These are phyloP conservation scores for Aplidium turbinatum DNA, from an alignment of 23 tunicate genomes.

Conservation along the genomic window DNA sequence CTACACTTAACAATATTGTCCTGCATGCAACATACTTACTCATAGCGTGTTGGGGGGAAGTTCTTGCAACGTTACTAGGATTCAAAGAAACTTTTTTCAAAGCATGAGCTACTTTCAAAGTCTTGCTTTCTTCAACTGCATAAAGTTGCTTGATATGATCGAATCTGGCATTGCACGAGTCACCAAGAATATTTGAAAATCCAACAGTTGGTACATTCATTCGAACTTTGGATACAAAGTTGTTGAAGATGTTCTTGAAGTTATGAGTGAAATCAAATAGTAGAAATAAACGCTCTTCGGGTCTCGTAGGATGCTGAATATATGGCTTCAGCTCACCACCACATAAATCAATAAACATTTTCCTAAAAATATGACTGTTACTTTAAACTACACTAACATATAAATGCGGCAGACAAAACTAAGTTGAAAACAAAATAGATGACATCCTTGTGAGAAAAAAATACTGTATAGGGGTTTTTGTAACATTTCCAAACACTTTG, in stretches of 20 bases:
- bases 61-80: constrained; percentile 17
- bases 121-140: constrained; percentile 12
- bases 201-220: constrained; percentile 25
- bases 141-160: constrained; percentile 26
- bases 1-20: no score
- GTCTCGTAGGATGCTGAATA: constrained; percentile 13
- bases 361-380: no score
- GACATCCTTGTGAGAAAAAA: no score
- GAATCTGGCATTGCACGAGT: constrained; percentile 22
- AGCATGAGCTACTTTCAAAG: constrained; percentile 16
- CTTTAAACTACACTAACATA: no score
- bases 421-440: no score
- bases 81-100: constrained; percentile 16
- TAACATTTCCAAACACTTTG: no score
- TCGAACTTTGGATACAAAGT: constrained; percentile 6
- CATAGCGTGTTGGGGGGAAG: constrained; percentile 10
- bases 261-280: constrained; percentile 28
- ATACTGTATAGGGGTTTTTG: no score
- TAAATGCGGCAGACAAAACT: no score
- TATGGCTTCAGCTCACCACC: constrained; percentile 7
- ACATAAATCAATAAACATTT: constrained; percentile 14
- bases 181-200: constrained; percentile 15
- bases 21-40: constrained; percentile 1
- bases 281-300: constrained; percentile 14
- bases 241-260: constrained; percentile 15